Percentiles rank a stretch among this genome's conserved stretches.
Conservation (phyloP, 2,797 vertebrate species). For the Aplochiton taeniatus region DNA sequence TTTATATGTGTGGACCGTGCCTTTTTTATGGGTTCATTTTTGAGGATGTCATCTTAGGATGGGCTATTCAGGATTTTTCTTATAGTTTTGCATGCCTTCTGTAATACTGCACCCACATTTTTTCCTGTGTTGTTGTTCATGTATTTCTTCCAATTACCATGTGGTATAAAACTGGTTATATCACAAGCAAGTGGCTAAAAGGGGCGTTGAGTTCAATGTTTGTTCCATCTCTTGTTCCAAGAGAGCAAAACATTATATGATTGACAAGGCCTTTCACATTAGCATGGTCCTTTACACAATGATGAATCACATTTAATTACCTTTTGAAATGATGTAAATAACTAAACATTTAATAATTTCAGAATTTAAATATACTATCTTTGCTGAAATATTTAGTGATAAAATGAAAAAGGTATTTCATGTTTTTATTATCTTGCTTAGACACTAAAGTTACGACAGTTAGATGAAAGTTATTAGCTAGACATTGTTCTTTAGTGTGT, state of each 20-base stretch:
- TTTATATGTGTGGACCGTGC: conserved; percentile 62
- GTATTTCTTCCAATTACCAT: conserved; percentile 31
- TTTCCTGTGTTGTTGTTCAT: conserved; percentile 16
- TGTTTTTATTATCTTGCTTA: conserved; percentile 83
- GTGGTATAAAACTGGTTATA: conserved; percentile 49
- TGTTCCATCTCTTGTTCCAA: conserved; percentile 29
- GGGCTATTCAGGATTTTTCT: conserved; percentile 37
- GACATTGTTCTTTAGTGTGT: conserved; percentile 72
- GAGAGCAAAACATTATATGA: conserved; percentile 43
- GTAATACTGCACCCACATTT: conserved; percentile 14
- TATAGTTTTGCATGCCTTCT: conserved; percentile 18
- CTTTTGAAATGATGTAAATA: conserved; percentile 82
- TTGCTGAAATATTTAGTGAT: conserved; percentile 89
- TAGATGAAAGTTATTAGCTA: conserved; percentile 67
- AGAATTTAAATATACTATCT: conserved; percentile 85
- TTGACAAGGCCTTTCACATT: conserved; percentile 25
- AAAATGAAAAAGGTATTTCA: conserved; percentile 89
- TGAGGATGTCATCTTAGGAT: conserved; percentile 28
- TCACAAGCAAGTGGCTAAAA: conserved; percentile 47
- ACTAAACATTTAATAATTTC: conserved; percentile 80
- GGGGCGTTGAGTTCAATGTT: conserved; percentile 15
- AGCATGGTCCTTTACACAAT: conserved; percentile 44
- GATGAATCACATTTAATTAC: conserved; percentile 37
- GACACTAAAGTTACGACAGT: conserved; percentile 88
- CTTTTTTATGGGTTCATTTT: conserved; percentile 58